Evolutionary conservation across 37 sponge, comb jelly and placozoan genomes (phyloP).

Genomic region (Bolinopsis microptera): DNA sequence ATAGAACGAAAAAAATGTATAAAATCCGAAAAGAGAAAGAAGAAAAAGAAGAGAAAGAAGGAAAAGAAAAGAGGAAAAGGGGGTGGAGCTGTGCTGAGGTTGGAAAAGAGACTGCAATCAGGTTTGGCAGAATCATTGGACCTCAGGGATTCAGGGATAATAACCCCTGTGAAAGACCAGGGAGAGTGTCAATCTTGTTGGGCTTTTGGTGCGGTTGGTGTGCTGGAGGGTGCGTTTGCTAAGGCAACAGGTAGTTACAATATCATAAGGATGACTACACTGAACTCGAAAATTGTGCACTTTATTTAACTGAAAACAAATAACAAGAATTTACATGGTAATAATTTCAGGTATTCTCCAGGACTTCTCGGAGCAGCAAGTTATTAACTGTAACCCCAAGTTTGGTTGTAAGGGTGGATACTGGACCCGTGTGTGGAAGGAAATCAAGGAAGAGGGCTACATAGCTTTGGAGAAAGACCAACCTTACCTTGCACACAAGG

Average conservation of each 20-base stretch:
- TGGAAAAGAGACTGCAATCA: not conserved
- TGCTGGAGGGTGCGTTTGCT: slow-evolving; percentile 5
- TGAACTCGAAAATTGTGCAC: too few relatives aligned
- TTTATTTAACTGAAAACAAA: too few relatives aligned
- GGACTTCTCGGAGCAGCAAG: not conserved
- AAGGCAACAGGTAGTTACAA: not conserved
- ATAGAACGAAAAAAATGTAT: too few relatives aligned
- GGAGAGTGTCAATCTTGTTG: not conserved
- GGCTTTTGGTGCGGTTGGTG: slow-evolving; percentile 2
- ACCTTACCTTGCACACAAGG: not conserved
- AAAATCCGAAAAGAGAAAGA: not conserved
- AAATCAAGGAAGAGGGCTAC: slow-evolving; percentile 16
- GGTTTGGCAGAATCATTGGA: not conserved
- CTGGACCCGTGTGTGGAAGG: not conserved
- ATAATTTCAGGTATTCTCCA: not conserved
- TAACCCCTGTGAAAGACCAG: not conserved
- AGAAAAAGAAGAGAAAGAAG: not conserved
- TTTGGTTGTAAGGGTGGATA: slow-evolving; percentile 1
- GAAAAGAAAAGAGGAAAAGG: not conserved
- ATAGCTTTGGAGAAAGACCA: not conserved
- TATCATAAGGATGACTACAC: too few relatives aligned
- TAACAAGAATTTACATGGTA: too few relatives aligned
- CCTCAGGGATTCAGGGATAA: not conserved
- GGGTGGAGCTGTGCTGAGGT: not conserved
- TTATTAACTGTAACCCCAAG: not conserved